Evolutionary conservation across 2,113 vertebrate genomes (phyloP), one percentile per base, ranked within the genome.

Genomic region (Trachemys scripta): DNA sequence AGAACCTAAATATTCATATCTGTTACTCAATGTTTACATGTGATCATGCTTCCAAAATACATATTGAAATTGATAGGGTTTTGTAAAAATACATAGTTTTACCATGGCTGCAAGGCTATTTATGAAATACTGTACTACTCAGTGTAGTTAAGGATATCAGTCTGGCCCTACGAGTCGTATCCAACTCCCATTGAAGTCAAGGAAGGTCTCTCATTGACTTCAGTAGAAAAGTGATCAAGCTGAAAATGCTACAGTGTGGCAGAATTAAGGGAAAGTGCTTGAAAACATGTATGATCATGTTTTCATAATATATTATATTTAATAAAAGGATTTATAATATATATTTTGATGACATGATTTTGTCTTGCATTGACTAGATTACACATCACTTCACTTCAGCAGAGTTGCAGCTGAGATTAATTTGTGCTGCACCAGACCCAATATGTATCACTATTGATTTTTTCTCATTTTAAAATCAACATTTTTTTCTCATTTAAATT

Each of bases 91-190:
- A 5, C 0, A 22, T 86, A 29, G 84, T 56, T 19, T 87, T 81
- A 50, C 54, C 19, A 29, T 78, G 10, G 35, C 31, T 22, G 24
- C 5, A 17, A 86, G 82, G 38, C 82, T 94, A 80, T 7, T 50
- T 11, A n/a, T 31, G 62, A 84, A 31, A 9, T 81, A 91, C 84
- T 47, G 79, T 79, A 24, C 1, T 50, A 16, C 25, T 31, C 82
- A 79, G 1, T 0, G 0, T 69, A 51, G 16, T 50, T 2, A 0
- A 1, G 1, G 53, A 10, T 57, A 24, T 87, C 54, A 38, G 83
- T 79, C 50, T 78, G 59, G 16, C 62, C 59, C 7, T 65, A 35
- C 4, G 31, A 65, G 31, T 65, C 8, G 2, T 7, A 35, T 35
- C 14, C 31, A 65, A 9, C 62, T 35, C 31, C 62, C 62, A 65